Conservation (phyloP, 2,888 invertebrate species). For the Maniola hyperantus region DNA sequence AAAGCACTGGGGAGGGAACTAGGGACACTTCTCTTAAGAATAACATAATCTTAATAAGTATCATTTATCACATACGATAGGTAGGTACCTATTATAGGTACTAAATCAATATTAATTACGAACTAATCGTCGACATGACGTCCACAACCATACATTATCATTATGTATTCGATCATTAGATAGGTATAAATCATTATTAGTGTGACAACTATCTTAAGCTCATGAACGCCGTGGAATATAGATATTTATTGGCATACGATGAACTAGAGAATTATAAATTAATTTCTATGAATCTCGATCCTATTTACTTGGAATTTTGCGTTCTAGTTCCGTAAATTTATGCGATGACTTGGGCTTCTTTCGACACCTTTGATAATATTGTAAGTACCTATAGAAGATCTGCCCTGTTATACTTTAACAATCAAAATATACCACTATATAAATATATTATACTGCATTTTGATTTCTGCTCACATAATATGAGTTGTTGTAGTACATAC, state of each 20-base stretch:
- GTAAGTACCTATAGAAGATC: too few species aligned
- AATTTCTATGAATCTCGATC: background rate
- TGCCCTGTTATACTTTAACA: too few species aligned
- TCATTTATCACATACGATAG: background rate
- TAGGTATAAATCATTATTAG: conserved; percentile 39
- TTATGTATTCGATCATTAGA: conserved; percentile 35
- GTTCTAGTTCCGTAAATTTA: too few species aligned
- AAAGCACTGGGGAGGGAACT: too few species aligned
- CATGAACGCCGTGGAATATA: conserved; percentile 26
- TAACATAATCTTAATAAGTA: background rate
- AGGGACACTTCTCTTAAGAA: too few species aligned
- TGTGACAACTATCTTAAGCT: conserved; percentile 33
- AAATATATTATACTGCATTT: too few species aligned
- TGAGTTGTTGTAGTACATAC: too few species aligned
- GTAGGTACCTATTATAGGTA: conserved; percentile 20
- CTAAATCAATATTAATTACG: background rate
- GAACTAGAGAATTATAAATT: background rate
- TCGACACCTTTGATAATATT: too few species aligned
- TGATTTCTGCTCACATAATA: too few species aligned
- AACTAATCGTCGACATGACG: conserved; percentile 19
- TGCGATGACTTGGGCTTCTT: too few species aligned
- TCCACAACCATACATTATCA: conserved; percentile 7
- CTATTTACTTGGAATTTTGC: background rate
- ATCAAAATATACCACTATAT: too few species aligned
- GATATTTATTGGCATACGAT: background rate